Base-by-base conservation (phyloP, 2,888 invertebrate species). In the Prenolepis imparis region DNA sequence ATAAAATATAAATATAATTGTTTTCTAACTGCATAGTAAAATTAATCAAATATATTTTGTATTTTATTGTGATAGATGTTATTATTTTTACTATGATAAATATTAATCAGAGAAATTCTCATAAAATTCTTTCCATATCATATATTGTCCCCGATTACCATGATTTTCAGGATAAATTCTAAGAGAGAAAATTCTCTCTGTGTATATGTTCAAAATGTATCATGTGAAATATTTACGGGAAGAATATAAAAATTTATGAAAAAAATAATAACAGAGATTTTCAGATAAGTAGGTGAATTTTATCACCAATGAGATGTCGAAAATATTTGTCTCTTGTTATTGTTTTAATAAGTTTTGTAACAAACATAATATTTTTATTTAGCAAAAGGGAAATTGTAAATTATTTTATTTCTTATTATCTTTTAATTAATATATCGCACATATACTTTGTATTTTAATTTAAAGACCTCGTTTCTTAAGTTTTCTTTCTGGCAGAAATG, bases 401-500 rank as follows among this genome's bases (percentile, higher is more conserved):
- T 66, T 66, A 8, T 66, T 24, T 41, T 24, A 24, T 66, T 4
- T 15, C 15, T 66, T 39, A n/a, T 70, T 36, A 55, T 21, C 36
- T 36, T 70, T 52, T 32, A 68, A 52, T 48, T 6, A 12, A 3
- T 32, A 8, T 12, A 8, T 52, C 9, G n/a, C 9, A 41, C n/a
- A 3, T 12, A 2, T 5, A 9, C 3, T 36, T 15, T 5, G 57
- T 15, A 28, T 24, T 36, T 15, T 70, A 70, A 55, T 70, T 21
- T 21, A 11, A 15, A 70, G 21, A 70, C 15, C 32, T 55, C 11
- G 18, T 15, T 52, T 21, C 0, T 52, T 52, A 32, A n/a, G 3
- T 70, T 70, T 70, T 70, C 52, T 70, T 55, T 21, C 15, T 55
- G 18, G 21, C 5, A 39, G 9, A 68, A 55, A 4, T 36, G 28